Base-by-base conservation (phyloP, 2,888 invertebrate species). In the Eristalis tenax region DNA sequence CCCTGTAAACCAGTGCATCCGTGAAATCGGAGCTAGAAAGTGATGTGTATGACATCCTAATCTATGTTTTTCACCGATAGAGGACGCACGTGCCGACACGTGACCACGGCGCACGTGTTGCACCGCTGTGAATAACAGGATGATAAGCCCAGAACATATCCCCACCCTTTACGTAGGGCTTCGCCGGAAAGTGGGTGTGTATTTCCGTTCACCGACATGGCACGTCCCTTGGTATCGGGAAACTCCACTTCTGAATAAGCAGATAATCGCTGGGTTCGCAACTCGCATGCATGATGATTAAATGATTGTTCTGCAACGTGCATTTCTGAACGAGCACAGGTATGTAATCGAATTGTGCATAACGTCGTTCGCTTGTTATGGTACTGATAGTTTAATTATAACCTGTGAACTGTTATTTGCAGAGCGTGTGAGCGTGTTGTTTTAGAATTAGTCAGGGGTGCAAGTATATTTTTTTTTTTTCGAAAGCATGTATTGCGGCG, bases 71-170 rank as follows among this genome's bases (percentile, higher is more conserved):
- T 82, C 85, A 88, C 84, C 87, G 89, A 88, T 89, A 85, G 77
- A 71, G 69, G 70, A 68, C 23, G 64, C 89, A 89, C 89, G 89
- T 88, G 89, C 64, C 79, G 88, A 59, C 89, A 89, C 89, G 89
- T 89, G 89, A 78, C 86, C 66, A 59, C 64, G 28, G 57, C 80
- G 88, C 88, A 89, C 89, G 89, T 88, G 89, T 85, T 87, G 81
- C 82, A 88, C 83, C 86, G 71, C 89, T 89, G 89, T 88, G 89
- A 88, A 89, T 89, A 89, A 89, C 89, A 89, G 89, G 78, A 88
- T 85, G 89, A 89, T 89, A 89, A 85, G 86, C 88, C 73, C 40
- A 76, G 56, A 73, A 83, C 74, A 77, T 73, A 65, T 50, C 40
- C 40, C 83, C 75, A 79, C 66, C 68, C 71, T 57, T 63, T 38